These are phyloP conservation scores for Protophormia terraenovae DNA, from an alignment of 2,888 invertebrate species.

Conservation along the genomic window DNA sequence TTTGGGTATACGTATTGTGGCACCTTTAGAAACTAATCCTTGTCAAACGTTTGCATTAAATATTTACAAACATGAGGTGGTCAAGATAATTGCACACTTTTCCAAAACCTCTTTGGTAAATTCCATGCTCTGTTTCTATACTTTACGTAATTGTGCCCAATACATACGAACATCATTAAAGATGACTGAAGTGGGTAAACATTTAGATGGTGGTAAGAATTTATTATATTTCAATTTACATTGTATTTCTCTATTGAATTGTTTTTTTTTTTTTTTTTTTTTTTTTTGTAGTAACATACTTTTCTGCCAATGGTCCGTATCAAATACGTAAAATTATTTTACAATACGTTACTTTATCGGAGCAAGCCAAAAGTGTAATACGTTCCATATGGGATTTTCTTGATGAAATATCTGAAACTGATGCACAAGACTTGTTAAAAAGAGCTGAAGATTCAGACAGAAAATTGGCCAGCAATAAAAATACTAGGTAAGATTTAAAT, in stretches of 20 bases:
- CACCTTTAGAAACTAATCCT: conserved; percentile 83
- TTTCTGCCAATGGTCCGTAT: conserved; percentile 71
- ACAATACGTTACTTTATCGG: conserved; percentile 86
- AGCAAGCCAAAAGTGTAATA: conserved; percentile 85
- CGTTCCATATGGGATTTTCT: conserved; percentile 85
- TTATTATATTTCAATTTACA: background rate
- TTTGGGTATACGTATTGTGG: conserved; percentile 84
- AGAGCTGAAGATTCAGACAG: conserved; percentile 82
- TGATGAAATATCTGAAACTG: conserved; percentile 87
- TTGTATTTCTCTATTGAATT: background rate
- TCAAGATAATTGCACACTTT: conserved; percentile 90
- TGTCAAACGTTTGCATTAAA: conserved; percentile 84
- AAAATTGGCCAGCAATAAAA: conserved; percentile 75
- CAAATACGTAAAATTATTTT: conserved; percentile 86
- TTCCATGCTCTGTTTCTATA: conserved; percentile 91
- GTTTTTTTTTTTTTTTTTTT: background rate
- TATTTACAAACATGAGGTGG: conserved; percentile 87
- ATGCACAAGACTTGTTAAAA: conserved; percentile 91
- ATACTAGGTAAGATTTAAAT: conserved; percentile 68
- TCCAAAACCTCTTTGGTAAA: conserved; percentile 83
- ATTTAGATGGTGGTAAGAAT: conserved; percentile 72
- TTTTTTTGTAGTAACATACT: conserved; percentile 69
- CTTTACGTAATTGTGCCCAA: conserved; percentile 86
- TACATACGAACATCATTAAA: conserved; percentile 87
- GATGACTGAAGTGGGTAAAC: conserved; percentile 82